Conservation (phyloP, 1,140 invertebrate genomes). For the Drosophila hydei region DNA sequence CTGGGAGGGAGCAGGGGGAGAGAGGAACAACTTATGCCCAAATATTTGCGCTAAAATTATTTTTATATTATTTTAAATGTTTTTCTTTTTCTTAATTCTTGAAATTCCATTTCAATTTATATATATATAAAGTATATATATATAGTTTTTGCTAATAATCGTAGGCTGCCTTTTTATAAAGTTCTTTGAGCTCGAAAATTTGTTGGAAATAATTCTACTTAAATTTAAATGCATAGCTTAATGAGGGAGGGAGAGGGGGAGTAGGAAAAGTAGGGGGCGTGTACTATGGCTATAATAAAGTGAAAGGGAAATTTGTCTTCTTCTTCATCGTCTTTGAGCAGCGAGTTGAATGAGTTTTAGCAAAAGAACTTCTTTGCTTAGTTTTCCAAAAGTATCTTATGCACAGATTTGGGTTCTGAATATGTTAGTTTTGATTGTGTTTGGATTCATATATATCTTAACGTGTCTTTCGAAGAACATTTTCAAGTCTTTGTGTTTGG, state of each 20-base stretch:
- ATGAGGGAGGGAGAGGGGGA: slow-evolving; percentile 18
- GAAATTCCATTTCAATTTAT: slow-evolving; percentile 73
- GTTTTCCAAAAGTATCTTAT: too few relatives aligned
- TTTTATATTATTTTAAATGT: slow-evolving; percentile 22
- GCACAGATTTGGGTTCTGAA: slow-evolving; percentile 3
- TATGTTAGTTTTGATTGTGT: slow-evolving; percentile 42
- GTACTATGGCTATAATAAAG: neutral
- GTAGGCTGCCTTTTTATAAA: slow-evolving; percentile 60
- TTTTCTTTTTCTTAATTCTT: slow-evolving; percentile 44
- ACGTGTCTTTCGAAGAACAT: slow-evolving; percentile 34
- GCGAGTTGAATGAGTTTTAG: slow-evolving; percentile 41
- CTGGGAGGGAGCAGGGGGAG: slow-evolving; percentile 3
- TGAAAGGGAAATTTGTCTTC: slow-evolving; percentile 14
- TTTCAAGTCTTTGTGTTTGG: slow-evolving; percentile 39
- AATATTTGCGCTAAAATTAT: slow-evolving; percentile 66
- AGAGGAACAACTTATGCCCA: slow-evolving; percentile 55
- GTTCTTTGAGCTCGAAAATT: slow-evolving; percentile 61
- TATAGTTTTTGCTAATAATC: slow-evolving; percentile 52
- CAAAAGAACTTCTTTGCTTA: too few relatives aligned
- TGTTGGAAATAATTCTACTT: slow-evolving; percentile 68
- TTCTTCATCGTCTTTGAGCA: slow-evolving; percentile 48
- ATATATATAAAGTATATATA: slow-evolving; percentile 8
- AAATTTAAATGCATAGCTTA: slow-evolving; percentile 57
- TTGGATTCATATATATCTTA: slow-evolving; percentile 12
- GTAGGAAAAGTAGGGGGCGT: neutral